Evolutionary conservation across 2,888 invertebrate species (phyloP).

Genomic region (Pandemis corylana): DNA sequence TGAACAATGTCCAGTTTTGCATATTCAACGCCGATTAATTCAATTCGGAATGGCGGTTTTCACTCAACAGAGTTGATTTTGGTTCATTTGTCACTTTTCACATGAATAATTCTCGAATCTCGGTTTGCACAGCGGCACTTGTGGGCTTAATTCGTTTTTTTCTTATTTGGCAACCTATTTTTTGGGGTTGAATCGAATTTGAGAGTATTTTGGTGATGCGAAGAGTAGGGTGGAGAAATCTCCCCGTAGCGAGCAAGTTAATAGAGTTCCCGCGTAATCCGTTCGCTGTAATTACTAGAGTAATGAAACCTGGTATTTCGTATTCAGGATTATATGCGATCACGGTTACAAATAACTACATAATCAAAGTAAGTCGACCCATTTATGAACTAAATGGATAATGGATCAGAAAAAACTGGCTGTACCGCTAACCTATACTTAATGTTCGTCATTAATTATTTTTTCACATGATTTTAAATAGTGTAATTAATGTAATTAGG

Average conservation of each 20-base stretch:
- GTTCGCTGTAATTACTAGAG: slow-evolving; percentile 10
- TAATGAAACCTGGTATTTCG: neutral
- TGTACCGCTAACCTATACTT: neutral
- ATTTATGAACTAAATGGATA: neutral
- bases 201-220: slow-evolving; percentile 5
- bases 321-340: neutral
- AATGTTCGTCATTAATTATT: neutral
- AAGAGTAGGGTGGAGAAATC: neutral
- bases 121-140: slow-evolving; percentile 43
- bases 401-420: neutral
- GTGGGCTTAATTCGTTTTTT: slow-evolving; percentile 36
- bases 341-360: neutral
- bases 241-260: neutral
- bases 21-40: slow-evolving; percentile 80
- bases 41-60: slow-evolving; percentile 74
- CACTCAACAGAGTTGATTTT: slow-evolving; percentile 72
- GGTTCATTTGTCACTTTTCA: slow-evolving; percentile 77
- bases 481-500: neutral
- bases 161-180: slow-evolving; percentile 4
- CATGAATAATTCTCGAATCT: slow-evolving; percentile 59
- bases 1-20: slow-evolving; percentile 72
- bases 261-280: slow-evolving; percentile 16
- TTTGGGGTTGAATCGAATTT: slow-evolving; percentile 4
- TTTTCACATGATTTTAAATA: neutral
- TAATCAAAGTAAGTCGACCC: neutral